These are phyloP conservation scores for Trissolcus japonicus DNA, from an alignment of 2,888 invertebrate genomes.

Conservation along the genomic window DNA sequence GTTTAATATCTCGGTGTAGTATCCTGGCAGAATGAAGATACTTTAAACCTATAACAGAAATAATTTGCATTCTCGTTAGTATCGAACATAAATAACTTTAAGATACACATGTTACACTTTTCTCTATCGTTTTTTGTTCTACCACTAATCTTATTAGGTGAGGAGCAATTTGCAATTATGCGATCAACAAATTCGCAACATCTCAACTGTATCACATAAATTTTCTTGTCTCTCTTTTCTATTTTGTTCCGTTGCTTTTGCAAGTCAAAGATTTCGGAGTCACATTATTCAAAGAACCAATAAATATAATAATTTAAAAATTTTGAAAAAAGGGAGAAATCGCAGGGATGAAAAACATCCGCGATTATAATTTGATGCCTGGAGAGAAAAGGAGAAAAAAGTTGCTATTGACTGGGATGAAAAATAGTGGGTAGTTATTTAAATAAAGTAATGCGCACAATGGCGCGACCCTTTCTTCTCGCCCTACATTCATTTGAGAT, in stretches of 20 bases:
- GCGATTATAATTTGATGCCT: no score
- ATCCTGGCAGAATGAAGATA: conserved; percentile 99
- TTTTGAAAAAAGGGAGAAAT: no score
- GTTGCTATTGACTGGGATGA: not conserved
- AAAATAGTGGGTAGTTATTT: conserved; percentile 28
- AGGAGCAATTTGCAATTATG: conserved; percentile 35
- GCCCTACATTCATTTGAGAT: conserved; percentile 50
- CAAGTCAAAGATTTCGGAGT: no score
- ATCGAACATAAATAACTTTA: conserved; percentile 44
- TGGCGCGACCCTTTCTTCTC: conserved; percentile 22
- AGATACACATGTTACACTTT: conserved; percentile 33
- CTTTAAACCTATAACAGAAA: conserved; percentile 86
- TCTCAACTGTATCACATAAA: no score
- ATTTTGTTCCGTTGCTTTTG: no score
- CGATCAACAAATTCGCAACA: no score
- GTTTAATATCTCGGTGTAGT: conserved; percentile 99
- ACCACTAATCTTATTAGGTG: no score
- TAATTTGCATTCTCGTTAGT: conserved; percentile 52
- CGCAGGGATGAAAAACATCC: no score
- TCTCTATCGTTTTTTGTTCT: conserved; percentile 1
- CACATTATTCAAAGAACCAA: no score
- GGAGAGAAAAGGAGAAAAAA: not conserved
- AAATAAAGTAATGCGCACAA: conserved; percentile 21
- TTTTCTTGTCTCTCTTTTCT: no score
- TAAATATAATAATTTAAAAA: no score